A percentile compares a stretch with the other conserved stretches of the same genome.
Conservation (phyloP, 2,113 vertebrate genomes). For the Lynx canadensis region DNA sequence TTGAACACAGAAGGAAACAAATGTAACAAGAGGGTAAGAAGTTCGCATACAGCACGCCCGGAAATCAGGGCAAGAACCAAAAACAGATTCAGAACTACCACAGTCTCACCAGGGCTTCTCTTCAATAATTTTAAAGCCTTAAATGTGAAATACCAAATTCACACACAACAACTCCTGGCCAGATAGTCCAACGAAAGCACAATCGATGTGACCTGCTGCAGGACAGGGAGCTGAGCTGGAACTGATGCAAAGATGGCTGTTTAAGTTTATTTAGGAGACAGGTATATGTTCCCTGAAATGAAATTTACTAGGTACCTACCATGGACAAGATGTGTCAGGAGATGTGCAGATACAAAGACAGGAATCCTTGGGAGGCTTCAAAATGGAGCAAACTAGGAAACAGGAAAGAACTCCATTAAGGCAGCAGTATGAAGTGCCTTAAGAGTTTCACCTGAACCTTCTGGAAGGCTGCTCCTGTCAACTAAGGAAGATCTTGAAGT, state of each 20-base stretch:
- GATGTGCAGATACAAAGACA: background rate
- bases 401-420: background rate
- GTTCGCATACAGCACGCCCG: no score
- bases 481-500: background rate
- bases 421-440: background rate
- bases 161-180: conserved; percentile 55
- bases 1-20: background rate
- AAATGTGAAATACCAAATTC: background rate
- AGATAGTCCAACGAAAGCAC: background rate
- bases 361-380: background rate
- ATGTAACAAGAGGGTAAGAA: background rate
- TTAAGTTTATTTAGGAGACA: background rate
- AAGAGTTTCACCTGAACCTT: background rate
- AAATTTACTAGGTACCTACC: background rate
- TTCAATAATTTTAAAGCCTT: conserved; percentile 13
- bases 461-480: background rate
- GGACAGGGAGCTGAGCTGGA: background rate
- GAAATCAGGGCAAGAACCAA: background rate
- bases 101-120: background rate
- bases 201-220: background rate
- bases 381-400: background rate
- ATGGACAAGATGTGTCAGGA: background rate
- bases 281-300: background rate
- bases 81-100: background rate
- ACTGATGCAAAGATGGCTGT: background rate